Base-by-base conservation (phyloP, 2,888 invertebrate species). In the Exephanes ischioxanthus region DNA sequence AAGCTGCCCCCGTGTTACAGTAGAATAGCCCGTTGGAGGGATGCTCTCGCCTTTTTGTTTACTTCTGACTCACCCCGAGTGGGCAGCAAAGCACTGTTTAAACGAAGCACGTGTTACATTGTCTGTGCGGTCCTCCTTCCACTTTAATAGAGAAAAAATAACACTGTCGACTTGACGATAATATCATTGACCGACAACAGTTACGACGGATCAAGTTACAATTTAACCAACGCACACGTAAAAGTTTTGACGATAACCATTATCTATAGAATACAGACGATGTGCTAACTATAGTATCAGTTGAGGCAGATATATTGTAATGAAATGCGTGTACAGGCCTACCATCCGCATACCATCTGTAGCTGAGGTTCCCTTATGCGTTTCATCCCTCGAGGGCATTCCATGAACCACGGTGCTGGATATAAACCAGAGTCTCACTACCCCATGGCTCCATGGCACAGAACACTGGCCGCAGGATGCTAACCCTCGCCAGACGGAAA, bases 331-430 rank as follows among this genome's bases (percentile, higher is more conserved):
- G 78, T 73, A 26, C 75, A 71, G 70, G 75, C 85, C 4, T 63
- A 22, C 75, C 80, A 83, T 80, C 79, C 80, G 72, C 76, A 61
- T 83, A 83, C 79, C 83, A 83, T 85, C 76, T 83, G 76, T 71
- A 72, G 67, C 58, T 16, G 71, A 80, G 58, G 53, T 72, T 80
- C 85, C 83, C 83, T 85, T 80, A 70, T 85, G 72, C 80, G 76
- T 76, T 83, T 85, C 67, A 83, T 83, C 75, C 85, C 85, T 83
- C 85, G 71, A 72, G 83, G 85, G 83, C 61, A 83, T 85, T 79
- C 79, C 78, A 70, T 76, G 30, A 72, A 80, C 76, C 83, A 76
- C 82, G 67, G 76, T 71, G 83, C 85, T 83, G 85, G 72, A 85
- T 83, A 83, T 83, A 85, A 85, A 85, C 85, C 85, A 83, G 83